Evolutionary conservation across 2,113 vertebrate species (phyloP), one percentile per base, ranked within the genome.

Genomic region (Tenebrosternarchus preto): DNA sequence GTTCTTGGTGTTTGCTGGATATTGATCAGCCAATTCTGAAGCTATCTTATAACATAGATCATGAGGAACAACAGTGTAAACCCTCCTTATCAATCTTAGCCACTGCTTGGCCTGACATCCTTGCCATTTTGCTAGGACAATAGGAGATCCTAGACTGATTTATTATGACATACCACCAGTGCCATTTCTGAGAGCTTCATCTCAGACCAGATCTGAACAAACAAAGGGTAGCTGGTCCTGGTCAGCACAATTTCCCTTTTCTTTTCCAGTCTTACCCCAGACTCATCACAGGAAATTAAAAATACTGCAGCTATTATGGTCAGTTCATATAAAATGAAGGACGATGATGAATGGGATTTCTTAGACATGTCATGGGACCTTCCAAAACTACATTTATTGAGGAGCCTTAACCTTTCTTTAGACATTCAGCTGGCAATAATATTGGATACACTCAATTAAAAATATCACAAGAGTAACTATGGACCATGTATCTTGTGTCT

Each of bases 251-350:
- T 85, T 85, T 82, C 71, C 66, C 76, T 72, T 82, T 82, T 66
- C 76, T 76, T 79, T 78, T 76, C 80, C 36, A 76, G 64, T 76
- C 43, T 78, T 71, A 78, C 43, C 67, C 50, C 29, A 66, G 46
- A 63, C 68, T 64, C 43, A 20, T 76, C 80, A 79, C 67, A 82
- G 75, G 75, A 77, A 82, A 82, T 82, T 69, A 77, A 59, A 82
- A 85, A 79, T 70, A 55, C 66, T 78, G 73, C 72, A 84, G 77
- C 76, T 78, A 73, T 67, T 75, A 68, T 75, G 60, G 46, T 78
- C 64, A 76, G 80, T 76, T 82, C 76, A 79, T 85, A 82, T 82
- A 85, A 82, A 79, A 85, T 82, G 76, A 66, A 85, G 60, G 56
- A 64, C 59, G 24, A 19, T 43, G 46, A 85, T 82, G 70, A 74